A percentile compares a stretch with the other conserved stretches of the same genome.
Evolutionary conservation across 2,113 vertebrate genomes (phyloP).

Genomic region (Xerus inauris): DNA sequence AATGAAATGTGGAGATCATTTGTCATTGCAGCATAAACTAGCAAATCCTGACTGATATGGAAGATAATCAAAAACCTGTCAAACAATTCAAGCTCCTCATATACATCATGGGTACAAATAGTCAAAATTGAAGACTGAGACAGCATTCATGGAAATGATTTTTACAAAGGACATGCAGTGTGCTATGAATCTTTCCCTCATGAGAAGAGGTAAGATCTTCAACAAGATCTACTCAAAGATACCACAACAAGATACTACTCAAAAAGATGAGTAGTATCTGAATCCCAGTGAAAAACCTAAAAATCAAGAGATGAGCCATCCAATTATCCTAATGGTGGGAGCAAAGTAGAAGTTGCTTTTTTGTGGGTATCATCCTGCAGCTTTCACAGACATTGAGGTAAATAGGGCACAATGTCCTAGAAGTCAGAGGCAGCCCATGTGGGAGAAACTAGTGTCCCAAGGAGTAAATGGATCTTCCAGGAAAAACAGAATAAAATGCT

Average conservation of each 20-base stretch:
- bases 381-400: background rate
- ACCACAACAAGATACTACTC: too few species aligned
- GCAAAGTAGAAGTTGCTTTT: background rate
- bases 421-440: background rate
- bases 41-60: background rate
- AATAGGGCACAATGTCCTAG: background rate
- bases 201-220: background rate
- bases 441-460: background rate
- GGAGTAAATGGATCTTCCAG: background rate
- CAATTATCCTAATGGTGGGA: background rate
- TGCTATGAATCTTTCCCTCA: background rate
- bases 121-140: background rate
- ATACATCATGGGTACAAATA: background rate
- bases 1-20: background rate
- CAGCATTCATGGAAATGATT: background rate
- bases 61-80: background rate
- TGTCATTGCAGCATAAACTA: background rate
- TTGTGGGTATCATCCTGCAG: background rate
- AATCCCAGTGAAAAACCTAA: background rate
- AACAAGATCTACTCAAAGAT: too few species aligned
- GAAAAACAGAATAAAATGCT: background rate
- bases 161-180: background rate
- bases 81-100: background rate
- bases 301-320: background rate
- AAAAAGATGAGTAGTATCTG: background rate